phyloP scores from a whole-genome alignment of 2,888 invertebrate species.

The Bellardia bayeri region DNA sequence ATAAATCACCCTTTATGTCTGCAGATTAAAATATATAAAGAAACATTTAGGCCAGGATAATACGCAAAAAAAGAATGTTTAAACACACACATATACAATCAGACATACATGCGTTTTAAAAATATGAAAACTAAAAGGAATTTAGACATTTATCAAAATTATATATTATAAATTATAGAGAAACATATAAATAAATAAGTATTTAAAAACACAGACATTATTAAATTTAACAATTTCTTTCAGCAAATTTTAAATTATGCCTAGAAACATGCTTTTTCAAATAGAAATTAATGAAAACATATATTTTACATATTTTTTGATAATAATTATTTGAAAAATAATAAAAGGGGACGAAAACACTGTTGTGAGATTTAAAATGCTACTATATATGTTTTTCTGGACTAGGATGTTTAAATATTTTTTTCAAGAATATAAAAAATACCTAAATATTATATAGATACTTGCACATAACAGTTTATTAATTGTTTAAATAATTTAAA shows the following conservation, averaged over 20 bases:
- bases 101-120: conserved; percentile 11
- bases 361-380: background rate
- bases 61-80: background rate
- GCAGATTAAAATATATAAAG: background rate
- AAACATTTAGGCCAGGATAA: conserved; percentile 15
- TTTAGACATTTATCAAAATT: background rate
- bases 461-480: conserved; percentile 34
- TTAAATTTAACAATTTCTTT: background rate
- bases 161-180: background rate
- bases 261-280: conserved; percentile 19
- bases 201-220: background rate
- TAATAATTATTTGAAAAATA: background rate
- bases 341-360: background rate
- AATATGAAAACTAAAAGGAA: conserved; percentile 5
- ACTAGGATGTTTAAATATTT: background rate
- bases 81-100: conserved; percentile 8
- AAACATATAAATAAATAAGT: background rate
- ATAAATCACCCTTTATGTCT: background rate
- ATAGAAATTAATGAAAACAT: background rate
- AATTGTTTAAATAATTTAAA: conserved; percentile 19
- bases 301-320: background rate
- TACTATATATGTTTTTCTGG: background rate
- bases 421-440: conserved; percentile 16
- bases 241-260: background rate
- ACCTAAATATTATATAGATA: conserved; percentile 29